These are phyloP conservation scores for Stenotaenia linearis DNA, from an alignment of 2,888 invertebrate genomes.

Conservation along the genomic window DNA sequence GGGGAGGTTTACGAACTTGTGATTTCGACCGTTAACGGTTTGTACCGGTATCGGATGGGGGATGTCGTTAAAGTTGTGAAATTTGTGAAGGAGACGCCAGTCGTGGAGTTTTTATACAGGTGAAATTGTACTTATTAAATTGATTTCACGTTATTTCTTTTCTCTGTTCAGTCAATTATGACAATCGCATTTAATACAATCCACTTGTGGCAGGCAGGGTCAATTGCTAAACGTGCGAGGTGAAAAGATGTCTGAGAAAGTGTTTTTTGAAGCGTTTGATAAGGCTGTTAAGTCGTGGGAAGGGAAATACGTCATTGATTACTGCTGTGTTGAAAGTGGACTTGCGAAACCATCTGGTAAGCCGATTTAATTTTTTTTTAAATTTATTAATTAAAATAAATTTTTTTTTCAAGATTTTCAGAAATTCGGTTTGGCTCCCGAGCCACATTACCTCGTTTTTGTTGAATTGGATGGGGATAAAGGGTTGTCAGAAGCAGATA, in stretches of 20 bases:
- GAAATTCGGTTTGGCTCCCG: background rate
- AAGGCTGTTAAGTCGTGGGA: slow-evolving; percentile 34
- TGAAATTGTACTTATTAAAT: slow-evolving; percentile 33
- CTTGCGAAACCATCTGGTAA: background rate
- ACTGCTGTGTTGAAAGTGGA: slow-evolving; percentile 44
- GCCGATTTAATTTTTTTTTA: background rate
- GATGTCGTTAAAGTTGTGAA: slow-evolving; percentile 45
- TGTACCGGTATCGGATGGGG: slow-evolving; percentile 45
- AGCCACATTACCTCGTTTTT: slow-evolving; percentile 44
- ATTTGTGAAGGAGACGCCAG: slow-evolving; percentile 43
- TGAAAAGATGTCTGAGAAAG: slow-evolving; percentile 46
- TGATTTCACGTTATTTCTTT: slow-evolving; percentile 34
- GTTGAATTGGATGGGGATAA: slow-evolving; percentile 39
- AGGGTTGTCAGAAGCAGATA: slow-evolving; percentile 15
- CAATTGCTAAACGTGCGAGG: slow-evolving; percentile 47
- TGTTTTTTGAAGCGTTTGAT: slow-evolving; percentile 43
- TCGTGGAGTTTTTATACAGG: slow-evolving; percentile 47
- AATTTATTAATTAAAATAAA: too few species aligned
- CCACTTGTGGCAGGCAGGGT: slow-evolving; percentile 42
- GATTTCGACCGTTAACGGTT: slow-evolving; percentile 44
- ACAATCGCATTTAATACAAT: too few species aligned
- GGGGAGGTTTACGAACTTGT: slow-evolving; percentile 44
- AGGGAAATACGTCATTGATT: slow-evolving; percentile 41
- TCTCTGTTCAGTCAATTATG: background rate
- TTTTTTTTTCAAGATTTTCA: background rate